Conservation (phyloP, 2,113 vertebrate species). For the Apeltes quadracus region DNA sequence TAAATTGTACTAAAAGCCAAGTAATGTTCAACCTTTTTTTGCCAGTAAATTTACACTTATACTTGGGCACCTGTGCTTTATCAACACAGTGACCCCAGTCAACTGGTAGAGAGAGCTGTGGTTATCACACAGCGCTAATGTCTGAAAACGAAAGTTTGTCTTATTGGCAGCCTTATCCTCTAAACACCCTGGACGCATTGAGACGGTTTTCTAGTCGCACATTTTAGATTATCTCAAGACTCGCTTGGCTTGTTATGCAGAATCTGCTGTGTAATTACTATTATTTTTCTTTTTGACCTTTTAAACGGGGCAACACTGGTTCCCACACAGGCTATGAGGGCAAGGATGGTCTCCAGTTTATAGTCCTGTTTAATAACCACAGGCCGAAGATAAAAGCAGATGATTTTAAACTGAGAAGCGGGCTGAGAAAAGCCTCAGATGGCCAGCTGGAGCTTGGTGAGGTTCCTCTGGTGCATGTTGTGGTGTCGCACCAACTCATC, state of each 20-base stretch:
- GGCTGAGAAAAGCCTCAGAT: constrained; percentile 78
- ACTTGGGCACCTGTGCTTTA: no score
- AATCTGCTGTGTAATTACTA: not conserved
- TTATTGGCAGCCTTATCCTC: not conserved
- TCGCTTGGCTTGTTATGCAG: not conserved
- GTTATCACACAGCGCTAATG: not conserved
- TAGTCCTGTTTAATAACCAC: constrained; percentile 4
- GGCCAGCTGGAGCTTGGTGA: constrained; percentile 96
- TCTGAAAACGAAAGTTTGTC: not conserved
- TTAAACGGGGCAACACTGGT: not conserved
- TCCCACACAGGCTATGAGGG: not conserved
- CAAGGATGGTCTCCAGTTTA: not conserved
- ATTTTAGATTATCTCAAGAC: not conserved
- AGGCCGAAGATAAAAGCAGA: constrained; percentile 3
- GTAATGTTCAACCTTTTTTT: not conserved
- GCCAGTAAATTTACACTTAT: not conserved
- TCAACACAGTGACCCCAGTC: not conserved
- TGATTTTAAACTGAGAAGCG: not conserved
- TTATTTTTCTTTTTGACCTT: not conserved
- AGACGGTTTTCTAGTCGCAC: not conserved
- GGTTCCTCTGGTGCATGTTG: constrained; percentile 99
- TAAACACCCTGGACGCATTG: not conserved
- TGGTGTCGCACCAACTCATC: constrained; percentile 98
- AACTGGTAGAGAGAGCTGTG: not conserved
- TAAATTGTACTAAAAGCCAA: not conserved